Base-by-base conservation (phyloP, 2,888 invertebrate species). In the Eremobia ochroleuca region DNA sequence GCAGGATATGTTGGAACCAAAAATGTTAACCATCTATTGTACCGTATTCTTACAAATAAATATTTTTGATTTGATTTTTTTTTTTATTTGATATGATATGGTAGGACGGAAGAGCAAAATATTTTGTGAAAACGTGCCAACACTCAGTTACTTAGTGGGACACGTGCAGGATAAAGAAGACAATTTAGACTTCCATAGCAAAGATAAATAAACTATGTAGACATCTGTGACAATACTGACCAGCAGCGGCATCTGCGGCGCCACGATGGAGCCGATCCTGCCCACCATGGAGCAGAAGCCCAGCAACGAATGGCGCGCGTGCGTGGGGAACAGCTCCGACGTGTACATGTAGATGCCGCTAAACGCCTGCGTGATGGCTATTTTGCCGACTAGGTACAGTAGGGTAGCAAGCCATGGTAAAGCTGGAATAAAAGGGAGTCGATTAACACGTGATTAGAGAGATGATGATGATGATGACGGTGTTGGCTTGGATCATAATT, bases 271-370 rank as follows among this genome's bases (percentile, higher is more conserved):
- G 0, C 98, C 98, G 69, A 98, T 92, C n/a, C 98, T 96, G 58
- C 98, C 98, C 82, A 98, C 97, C 98, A 98, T 98, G 64, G 98
- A 98, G 93, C 98, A 98, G 87, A 97, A 96, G 25, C 97, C 98
- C 72, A 98, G 97, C 88, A 98, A 94, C 55, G 97, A 97, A 93
- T 98, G 98, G 0, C 98, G 97, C 67, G 98, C 97, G 80, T 97
- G 97, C 73, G 98, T 98, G 1, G 98, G 98, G 93, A 98, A 98
- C 93, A 98, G 96, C 95, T 98, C 98, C 70, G 98, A 97, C 9
- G 98, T 98, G 92, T 98, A 98, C 94, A 98, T 97, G 93, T 98
- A 98, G 87, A 98, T 95, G 77, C 97, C 97, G 87, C 97, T 97
- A 92, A 98, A 98, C 28, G 98, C 97, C 88, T 97, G 97, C 73